Evolutionary conservation across 1,140 invertebrate species (phyloP), one percentile per base, ranked within the genome.

Genomic region (Drosophila carrolli): DNA sequence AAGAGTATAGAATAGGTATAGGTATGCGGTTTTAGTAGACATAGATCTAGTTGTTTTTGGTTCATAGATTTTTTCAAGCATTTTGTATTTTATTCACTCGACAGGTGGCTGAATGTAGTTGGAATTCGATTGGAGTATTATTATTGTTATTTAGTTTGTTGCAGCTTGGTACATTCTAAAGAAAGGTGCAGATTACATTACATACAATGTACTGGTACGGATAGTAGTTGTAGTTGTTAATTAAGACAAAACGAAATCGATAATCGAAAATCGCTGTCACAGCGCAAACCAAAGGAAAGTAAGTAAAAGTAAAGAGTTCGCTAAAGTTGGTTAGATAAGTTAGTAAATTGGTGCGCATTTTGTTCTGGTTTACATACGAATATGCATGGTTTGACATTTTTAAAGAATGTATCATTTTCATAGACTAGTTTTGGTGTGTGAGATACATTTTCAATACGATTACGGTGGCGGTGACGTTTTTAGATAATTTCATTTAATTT

Each of bases 131-230:
- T 72, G n/a, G 66, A 71, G 51, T 71, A 62, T 68, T 54, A 46
- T 66, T 72, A 48, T 74, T 65, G 56, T 58, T 72, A 56, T 47
- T 72, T 54, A 66, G 62, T 81, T 78, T 65, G 75, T 81, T 90
- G 78, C 85, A 90, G 81, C 81, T 89, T 81, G 72, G 73, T 85
- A 82, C 60, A 83, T 84, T 72, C 86, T 86, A 90, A 81, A 86
- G 79, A 86, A 77, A 75, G 63, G 86, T 90, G 86, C 86, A 90
- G 79, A 76, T 85, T 88, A 88, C 75, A 74, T 80, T 83, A 83
- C 59, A 82, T 70, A 75, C 48, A 48, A 48, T 74, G 63, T 77
- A 77, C 63, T 70, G 55, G 62, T 77, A 77, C 62, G 61, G 72
- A 65, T 75, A 75, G 70, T 74, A 63, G 38, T 53, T 68, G 40